Conservation (phyloP, 2,113 vertebrate species). For the Lasiurus borealis region DNA sequence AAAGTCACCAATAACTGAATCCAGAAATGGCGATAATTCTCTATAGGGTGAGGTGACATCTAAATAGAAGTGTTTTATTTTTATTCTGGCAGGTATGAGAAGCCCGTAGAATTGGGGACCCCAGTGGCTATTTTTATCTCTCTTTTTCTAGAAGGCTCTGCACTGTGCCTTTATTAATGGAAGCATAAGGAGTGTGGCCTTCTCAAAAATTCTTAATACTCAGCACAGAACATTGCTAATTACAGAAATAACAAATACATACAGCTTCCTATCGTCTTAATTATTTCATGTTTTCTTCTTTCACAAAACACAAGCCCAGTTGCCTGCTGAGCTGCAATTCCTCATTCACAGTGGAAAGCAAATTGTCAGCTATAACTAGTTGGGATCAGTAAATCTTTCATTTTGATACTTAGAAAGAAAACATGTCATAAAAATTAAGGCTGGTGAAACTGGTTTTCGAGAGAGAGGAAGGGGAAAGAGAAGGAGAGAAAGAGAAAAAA, state of each 20-base stretch:
- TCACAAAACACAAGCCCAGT: slow-evolving; percentile 65
- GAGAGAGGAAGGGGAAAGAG: no score
- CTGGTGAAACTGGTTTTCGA: neutral
- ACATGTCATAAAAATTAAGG: slow-evolving; percentile 34
- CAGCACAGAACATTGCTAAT: slow-evolving; percentile 60
- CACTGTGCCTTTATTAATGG: neutral
- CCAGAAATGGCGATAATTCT: neutral
- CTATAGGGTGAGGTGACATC: neutral
- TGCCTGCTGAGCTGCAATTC: slow-evolving; percentile 70
- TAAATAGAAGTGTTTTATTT: neutral
- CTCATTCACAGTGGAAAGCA: slow-evolving; percentile 66
- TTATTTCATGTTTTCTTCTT: slow-evolving; percentile 71
- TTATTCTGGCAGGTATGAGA: neutral
- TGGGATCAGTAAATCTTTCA: slow-evolving; percentile 72
- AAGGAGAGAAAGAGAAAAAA: neutral
- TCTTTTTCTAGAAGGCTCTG: neutral
- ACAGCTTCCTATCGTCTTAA: slow-evolving; percentile 41
- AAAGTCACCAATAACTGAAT: neutral
- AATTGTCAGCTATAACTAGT: slow-evolving; percentile 50
- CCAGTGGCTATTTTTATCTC: neutral
- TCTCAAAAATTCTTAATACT: slow-evolving; percentile 72
- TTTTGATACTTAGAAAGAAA: slow-evolving; percentile 62
- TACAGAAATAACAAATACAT: slow-evolving; percentile 71
- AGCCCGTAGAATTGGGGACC: neutral
- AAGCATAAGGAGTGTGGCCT: slow-evolving; percentile 23